Conservation (phyloP, 2,113 vertebrate genomes). For the Plecotus auritus region DNA sequence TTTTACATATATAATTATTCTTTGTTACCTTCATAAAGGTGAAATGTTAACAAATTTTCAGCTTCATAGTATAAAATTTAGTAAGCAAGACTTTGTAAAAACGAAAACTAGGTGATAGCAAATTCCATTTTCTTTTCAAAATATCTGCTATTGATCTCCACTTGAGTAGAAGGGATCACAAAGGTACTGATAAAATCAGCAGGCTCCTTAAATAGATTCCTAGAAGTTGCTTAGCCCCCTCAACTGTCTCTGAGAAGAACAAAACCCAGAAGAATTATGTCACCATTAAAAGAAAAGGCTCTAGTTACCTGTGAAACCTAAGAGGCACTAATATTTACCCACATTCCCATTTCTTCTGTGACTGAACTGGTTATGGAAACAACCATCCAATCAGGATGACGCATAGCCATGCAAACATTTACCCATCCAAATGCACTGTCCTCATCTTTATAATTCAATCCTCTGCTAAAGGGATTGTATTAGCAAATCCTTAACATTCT, state of each 20-base stretch:
- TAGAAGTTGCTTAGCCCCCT: background rate
- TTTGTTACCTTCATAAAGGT: background rate
- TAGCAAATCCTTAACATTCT: background rate
- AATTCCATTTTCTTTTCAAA: background rate
- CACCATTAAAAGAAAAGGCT: background rate
- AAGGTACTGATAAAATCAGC: background rate
- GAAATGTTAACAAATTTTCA: background rate
- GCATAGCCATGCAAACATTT: background rate
- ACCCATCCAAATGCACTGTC: background rate
- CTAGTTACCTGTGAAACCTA: background rate
- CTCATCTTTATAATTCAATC: background rate
- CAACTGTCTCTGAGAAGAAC: background rate
- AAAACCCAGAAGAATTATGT: background rate
- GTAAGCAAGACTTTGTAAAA: background rate
- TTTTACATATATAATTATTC: background rate
- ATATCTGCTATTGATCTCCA: background rate
- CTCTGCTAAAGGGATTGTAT: background rate
- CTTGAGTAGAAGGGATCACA: background rate
- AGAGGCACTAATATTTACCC: background rate
- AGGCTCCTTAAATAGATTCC: background rate
- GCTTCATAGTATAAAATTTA: slow-evolving; percentile 9
- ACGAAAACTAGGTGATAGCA: background rate
- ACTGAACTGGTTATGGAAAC: background rate
- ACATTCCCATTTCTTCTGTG: background rate
- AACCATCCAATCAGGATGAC: background rate